phyloP scores from a whole-genome alignment of 2,888 invertebrate species.

The Brachyptera putata region DNA sequence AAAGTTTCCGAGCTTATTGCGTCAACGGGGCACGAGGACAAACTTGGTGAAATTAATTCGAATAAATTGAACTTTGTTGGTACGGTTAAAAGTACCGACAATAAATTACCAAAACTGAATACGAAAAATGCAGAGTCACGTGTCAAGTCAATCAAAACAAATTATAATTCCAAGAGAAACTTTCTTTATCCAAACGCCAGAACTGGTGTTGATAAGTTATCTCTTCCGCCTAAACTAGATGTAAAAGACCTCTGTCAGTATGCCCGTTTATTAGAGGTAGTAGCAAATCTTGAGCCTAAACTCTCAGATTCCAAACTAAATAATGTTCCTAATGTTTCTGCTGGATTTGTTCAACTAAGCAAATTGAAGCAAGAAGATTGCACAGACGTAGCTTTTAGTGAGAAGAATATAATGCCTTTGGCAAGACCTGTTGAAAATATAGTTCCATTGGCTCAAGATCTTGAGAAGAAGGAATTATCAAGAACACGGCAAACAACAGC shows the following conservation, averaged over 20 bases:
- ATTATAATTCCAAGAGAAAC: background rate
- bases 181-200: background rate
- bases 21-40: background rate
- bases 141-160: background rate
- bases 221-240: background rate
- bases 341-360: constrained; percentile 3
- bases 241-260: background rate
- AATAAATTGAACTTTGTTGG: constrained; percentile 1
- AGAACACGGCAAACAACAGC: too few species aligned
- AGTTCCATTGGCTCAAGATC: too few species aligned
- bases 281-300: background rate
- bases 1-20: constrained; percentile 24
- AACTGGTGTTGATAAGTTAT: background rate
- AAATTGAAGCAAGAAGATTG: background rate
- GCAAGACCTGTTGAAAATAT: background rate
- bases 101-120: background rate
- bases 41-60: too few species aligned
- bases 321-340: background rate
- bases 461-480: too few species aligned
- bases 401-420: background rate
- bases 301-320: background rate
- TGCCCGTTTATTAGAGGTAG: background rate
- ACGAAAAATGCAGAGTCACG: background rate
- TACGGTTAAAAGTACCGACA: background rate
- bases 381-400: background rate